These are phyloP conservation scores for Montipora capitata DNA, from an alignment of 92 coral and sea anemone species.

Conservation along the genomic window DNA sequence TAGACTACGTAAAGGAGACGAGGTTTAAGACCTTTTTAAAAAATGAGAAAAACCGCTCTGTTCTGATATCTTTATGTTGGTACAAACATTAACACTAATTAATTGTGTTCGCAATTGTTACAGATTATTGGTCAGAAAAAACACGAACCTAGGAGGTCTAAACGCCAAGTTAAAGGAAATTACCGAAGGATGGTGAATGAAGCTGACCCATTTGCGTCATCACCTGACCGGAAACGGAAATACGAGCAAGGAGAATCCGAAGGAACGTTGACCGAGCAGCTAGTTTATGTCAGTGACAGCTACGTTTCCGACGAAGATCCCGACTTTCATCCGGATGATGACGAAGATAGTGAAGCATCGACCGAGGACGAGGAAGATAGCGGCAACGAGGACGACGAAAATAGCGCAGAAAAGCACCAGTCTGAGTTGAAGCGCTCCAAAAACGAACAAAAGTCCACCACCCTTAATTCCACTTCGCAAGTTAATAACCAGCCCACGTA, in stretches of 20 bases:
- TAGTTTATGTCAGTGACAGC: constrained; percentile 68
- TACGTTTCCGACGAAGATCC: constrained; percentile 94
- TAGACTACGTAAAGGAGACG: too few relatives aligned
- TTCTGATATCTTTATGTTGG: too few relatives aligned
- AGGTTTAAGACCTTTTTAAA: too few relatives aligned
- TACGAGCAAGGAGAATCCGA: constrained; percentile 73
- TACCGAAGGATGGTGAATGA: constrained; percentile 34
- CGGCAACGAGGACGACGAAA: constrained; percentile 4
- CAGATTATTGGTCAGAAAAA: background rate
- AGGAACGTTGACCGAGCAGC: constrained; percentile 58
- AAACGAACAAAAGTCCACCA: background rate
- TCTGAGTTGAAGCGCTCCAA: background rate
- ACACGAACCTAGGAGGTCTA: constrained; percentile 30
- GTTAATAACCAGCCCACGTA: background rate
- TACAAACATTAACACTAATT: too few relatives aligned
- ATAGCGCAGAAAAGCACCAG: background rate
- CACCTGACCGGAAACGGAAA: constrained; percentile 89
- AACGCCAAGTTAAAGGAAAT: constrained; percentile 14
- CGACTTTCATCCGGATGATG: constrained; percentile 80
- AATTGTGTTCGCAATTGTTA: background rate
- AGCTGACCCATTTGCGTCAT: constrained; percentile 57
- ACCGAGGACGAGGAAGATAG: constrained; percentile 37
- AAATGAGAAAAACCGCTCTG: too few relatives aligned
- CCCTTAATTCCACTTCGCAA: background rate
- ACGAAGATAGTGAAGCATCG: constrained; percentile 53